These are phyloP conservation scores for Ictalurus punctatus DNA, from an alignment of 2,113 vertebrate species.

Conservation along the genomic window DNA sequence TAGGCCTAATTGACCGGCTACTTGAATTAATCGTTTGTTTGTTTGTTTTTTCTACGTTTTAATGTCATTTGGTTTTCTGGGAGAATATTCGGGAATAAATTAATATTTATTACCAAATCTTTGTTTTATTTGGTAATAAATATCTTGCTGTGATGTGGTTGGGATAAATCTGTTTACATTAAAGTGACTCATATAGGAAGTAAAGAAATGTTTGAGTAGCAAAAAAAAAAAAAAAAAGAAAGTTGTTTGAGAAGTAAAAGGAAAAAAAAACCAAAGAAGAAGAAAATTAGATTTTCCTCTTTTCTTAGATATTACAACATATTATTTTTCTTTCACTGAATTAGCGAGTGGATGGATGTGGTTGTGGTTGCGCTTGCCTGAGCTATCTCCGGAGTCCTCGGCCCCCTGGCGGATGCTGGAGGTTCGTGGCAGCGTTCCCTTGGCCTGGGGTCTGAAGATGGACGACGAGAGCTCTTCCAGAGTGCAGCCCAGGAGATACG, in stretches of 20 bases:
- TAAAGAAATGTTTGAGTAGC: not conserved
- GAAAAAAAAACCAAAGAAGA: no score
- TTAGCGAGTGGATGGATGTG: not conserved
- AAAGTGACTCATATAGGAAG: not conserved
- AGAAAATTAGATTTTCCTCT: not conserved
- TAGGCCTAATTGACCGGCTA: not conserved
- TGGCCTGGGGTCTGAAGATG: slow-evolving; percentile 93
- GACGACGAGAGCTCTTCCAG: slow-evolving; percentile 94
- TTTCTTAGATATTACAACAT: not conserved
- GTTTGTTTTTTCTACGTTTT: not conserved
- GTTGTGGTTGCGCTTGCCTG: slow-evolving; percentile 68
- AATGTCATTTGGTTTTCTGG: not conserved
- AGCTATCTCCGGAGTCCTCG: slow-evolving; percentile 75
- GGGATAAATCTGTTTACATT: not conserved
- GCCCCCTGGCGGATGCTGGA: slow-evolving; percentile 83
- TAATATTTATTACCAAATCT: no score
- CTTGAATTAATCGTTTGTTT: not conserved
- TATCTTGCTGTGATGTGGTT: not conserved
- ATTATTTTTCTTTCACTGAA: not conserved
- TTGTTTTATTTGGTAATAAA: no score
- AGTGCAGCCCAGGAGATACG: slow-evolving; percentile 89
- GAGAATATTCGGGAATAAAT: not conserved
- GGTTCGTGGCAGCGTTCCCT: slow-evolving; percentile 83
- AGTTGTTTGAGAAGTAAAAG: not conserved
- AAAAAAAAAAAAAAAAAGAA: not conserved